Base-by-base conservation (phyloP, 2,797 vertebrate genomes). In the Lepus townsendii region DNA sequence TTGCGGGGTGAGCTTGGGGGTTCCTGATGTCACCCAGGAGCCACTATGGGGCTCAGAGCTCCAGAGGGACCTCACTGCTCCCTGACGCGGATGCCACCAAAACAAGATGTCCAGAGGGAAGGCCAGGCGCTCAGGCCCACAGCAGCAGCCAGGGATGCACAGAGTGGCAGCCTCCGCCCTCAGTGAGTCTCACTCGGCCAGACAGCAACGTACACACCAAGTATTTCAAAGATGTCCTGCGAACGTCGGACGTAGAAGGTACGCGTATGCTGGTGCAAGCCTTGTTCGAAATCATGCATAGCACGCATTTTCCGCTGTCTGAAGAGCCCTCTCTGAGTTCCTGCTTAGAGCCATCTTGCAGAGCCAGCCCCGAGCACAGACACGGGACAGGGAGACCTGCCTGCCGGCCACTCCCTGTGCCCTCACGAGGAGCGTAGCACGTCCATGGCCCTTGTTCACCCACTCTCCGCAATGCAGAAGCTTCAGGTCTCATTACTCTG, bases 371-470 rank as follows among this genome's bases (percentile, higher is more conserved):
- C 1, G 13, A 60, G 16, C 71, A 75, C 2, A 65, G 42, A n/a
- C 1, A 17, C 19, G n/a, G 26, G 30, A 38, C 47, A 35, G 22
- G 27, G 22, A 7, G 6, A 7, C 19, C 2, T 42, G 65, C 24
- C 68, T 42, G 0, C 54, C 1, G 17, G 38, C 32, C 3, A 1
- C n/a, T 54, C 26, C 65, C 71, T 57, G 17, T 20, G n/a, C 24
- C 1, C 35, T 7, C 4, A 1, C 2, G 17, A 20, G 13, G 0
- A 4, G 26, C 24, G 7, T 27, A 8, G 2, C 5, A 2, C 1
- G 4, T 10, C 30, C 32, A 26, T 0, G 35, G 24, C 57, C 35
- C 35, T 11, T 2, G 27, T 79, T 60, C 26, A 32, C 20, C 77
- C 57, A 71, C 24, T 30, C 27, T 86, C 83, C 54, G 12, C 47